Evolutionary conservation across 64 coral and sea anemone species (phyloP).

Genomic region (Pachyseris speciosa): DNA sequence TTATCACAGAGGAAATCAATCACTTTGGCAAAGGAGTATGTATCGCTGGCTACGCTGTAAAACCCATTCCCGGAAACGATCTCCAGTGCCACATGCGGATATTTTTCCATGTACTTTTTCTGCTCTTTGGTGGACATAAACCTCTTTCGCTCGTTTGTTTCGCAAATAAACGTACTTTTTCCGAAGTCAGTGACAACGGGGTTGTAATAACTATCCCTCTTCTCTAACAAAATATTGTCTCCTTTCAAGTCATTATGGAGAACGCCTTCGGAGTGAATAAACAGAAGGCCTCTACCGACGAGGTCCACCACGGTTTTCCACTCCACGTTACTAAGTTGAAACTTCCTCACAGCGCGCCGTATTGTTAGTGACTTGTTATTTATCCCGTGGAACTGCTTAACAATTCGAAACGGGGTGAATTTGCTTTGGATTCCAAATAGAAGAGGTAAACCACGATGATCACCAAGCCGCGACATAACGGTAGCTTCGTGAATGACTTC

Average conservation of each 20-base stretch:
- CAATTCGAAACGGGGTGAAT: neutral
- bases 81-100: conserved; percentile 36
- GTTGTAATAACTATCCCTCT: neutral
- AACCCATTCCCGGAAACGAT: neutral
- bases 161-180: conserved; percentile 1
- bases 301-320: conserved; percentile 9
- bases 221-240: conserved; percentile 32
- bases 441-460: conserved; percentile 41
- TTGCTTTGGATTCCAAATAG: conserved; percentile 30
- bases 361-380: neutral
- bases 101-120: neutral
- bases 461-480: neutral
- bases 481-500: conserved; percentile 13
- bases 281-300: neutral
- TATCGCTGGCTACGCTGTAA: conserved; percentile 1
- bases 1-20: conserved; percentile 8
- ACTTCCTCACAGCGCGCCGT: neutral
- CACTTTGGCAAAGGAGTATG: conserved; percentile 37
- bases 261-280: conserved; percentile 10
- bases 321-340: neutral
- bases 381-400: conserved; percentile 11
- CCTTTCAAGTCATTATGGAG: conserved; percentile 39
- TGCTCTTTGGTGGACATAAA: neutral
- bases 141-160: neutral
- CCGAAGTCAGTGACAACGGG: conserved; percentile 31